Percentiles rank a stretch among this genome's conserved stretches.
These are phyloP conservation scores for Perizoma affinitatum DNA, from an alignment of 2,888 invertebrate species.

Conservation along the genomic window DNA sequence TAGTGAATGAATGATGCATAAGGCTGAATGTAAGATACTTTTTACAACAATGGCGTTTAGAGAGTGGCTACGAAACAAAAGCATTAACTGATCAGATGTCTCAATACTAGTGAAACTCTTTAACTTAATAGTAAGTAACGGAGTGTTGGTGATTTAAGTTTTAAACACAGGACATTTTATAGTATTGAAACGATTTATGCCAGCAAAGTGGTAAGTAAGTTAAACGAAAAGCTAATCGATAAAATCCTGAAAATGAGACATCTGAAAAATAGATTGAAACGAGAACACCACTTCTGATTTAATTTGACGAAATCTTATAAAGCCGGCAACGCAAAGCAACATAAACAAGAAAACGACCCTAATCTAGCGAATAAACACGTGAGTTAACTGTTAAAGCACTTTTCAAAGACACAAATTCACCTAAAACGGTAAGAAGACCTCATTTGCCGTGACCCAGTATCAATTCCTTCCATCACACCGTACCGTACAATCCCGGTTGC, in stretches of 20 bases:
- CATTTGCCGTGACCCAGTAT: slow-evolving; percentile 25
- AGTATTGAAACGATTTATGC: no score
- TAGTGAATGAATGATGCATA: slow-evolving; percentile 6
- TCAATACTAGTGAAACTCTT: background rate
- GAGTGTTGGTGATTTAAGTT: no score
- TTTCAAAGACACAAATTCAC: background rate
- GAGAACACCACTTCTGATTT: slow-evolving; percentile 6
- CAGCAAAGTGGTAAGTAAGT: background rate
- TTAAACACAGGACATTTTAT: no score
- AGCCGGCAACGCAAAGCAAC: slow-evolving; percentile 1
- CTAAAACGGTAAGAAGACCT: slow-evolving; percentile 8
- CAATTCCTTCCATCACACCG: slow-evolving; percentile 32
- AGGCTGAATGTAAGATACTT: background rate
- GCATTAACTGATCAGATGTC: slow-evolving; percentile 20
- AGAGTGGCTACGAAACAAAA: slow-evolving; percentile 12
- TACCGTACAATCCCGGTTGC: slow-evolving; percentile 42
- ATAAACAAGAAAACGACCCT: slow-evolving; percentile 16
- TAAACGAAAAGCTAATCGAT: background rate
- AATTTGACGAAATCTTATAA: background rate
- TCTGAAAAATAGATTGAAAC: slow-evolving; percentile 4
- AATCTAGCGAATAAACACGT: slow-evolving; percentile 14
- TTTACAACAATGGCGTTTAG: slow-evolving; percentile 20
- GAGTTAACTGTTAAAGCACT: slow-evolving; percentile 6
- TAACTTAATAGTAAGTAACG: no score
- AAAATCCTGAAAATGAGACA: slow-evolving; percentile 2